Evolutionary conservation across 2,888 invertebrate genomes (phyloP), one percentile per base, ranked within the genome.

Genomic region (Nematopogon swammerdamellus): DNA sequence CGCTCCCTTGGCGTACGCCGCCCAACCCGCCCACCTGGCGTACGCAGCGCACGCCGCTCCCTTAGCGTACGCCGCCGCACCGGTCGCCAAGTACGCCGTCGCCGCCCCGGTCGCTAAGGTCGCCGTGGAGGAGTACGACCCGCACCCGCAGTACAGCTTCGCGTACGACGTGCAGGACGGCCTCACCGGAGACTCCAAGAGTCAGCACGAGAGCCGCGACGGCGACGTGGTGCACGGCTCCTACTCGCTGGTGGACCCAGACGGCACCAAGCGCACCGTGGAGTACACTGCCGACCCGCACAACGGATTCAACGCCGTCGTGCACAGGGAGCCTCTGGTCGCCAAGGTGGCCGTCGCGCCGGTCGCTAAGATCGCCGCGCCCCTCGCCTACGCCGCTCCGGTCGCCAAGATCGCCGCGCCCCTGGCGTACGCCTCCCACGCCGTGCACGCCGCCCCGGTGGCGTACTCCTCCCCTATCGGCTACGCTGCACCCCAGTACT

Each of bases 141-240:
- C 85, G 83, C 84, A 87, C 86, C 84, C 57, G 87, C 88, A 48
- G 55, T 57, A 30, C 49, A 51, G 44, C 30, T 47, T 47, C 49
- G 54, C 57, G 11, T 53, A 65, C 55, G 60, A 61, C 46, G 66
- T 58, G 46, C 67, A 66, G 45, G 66, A 66, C 55, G 59, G 62
- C 14, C 67, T 65, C 46, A 50, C 67, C 0, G 64, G 64, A 19
- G 62, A 67, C 51, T 63, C 66, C 54, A 81, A 81, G 59, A 67
- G 63, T 59, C 80, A 80, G 58, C 67, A 70, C 50, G 81, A 81
- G 60, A 65, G 60, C 48, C 74, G 81, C 52, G 70, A 70, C 48
- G 81, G 81, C 50, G 80, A 81, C 55, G 72, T 74, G 29, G 81
- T 81, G 17, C 71, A 72, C 53, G 80, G 81, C 19, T 70, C 73